These are phyloP conservation scores for Branchipolynoe longqiensis DNA, from an alignment of 2,888 invertebrate genomes.

Conservation along the genomic window DNA sequence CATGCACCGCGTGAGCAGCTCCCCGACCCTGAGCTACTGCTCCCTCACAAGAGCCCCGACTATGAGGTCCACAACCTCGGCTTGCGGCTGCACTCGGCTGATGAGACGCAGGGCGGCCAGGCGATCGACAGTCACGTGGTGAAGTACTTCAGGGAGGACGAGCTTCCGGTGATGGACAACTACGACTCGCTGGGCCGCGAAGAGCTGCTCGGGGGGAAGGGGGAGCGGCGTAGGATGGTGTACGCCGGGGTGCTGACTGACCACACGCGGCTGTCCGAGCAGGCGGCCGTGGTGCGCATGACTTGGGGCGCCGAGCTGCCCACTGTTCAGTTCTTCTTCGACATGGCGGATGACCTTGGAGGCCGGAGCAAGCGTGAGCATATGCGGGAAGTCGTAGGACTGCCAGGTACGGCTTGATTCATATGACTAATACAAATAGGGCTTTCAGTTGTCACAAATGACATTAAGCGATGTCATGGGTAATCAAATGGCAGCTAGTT, in stretches of 20 bases:
- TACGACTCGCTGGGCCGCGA: neutral
- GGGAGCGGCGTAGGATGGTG: neutral
- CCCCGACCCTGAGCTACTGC: neutral
- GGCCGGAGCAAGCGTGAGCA: neutral
- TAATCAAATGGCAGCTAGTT: too few species aligned
- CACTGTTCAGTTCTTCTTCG: conserved; percentile 41
- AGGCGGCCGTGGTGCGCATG: conserved; percentile 29
- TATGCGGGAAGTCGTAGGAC: conserved; percentile 27
- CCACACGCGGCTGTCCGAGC: neutral
- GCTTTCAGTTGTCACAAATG: too few species aligned
- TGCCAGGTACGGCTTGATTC: conserved; percentile 8
- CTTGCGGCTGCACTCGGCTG: neutral
- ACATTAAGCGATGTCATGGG: too few species aligned
- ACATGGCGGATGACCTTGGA: neutral
- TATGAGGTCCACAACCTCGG: conserved; percentile 52
- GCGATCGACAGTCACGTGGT: conserved; percentile 32
- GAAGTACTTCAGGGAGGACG: conserved; percentile 20
- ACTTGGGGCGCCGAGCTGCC: conserved; percentile 45
- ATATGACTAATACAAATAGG: too few species aligned
- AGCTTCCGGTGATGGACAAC: neutral
- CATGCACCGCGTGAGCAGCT: neutral
- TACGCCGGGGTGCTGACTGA: conserved; percentile 28
- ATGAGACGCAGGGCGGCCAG: neutral
- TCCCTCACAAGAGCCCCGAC: neutral
- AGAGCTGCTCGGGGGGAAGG: neutral